Percentiles rank a stretch among this genome's conserved stretches.
phyloP scores from a whole-genome alignment of 2,888 invertebrate species.

The Eueremaeus valkanovi region DNA sequence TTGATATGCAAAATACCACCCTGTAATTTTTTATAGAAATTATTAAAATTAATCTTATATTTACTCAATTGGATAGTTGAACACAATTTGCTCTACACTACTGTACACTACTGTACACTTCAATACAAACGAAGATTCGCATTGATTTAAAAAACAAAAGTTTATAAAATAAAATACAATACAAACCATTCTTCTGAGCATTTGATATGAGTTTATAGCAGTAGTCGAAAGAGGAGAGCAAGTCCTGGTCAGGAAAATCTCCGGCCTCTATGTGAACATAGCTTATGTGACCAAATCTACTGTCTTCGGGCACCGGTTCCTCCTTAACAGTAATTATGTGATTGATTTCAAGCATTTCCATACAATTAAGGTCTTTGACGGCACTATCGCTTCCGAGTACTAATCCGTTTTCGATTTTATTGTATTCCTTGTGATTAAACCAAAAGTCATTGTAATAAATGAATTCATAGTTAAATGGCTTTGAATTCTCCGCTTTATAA shows the following conservation, averaged over 20 bases:
- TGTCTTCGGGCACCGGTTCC: neutral
- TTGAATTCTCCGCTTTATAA: neutral
- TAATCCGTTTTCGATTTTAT: slow-evolving; percentile 6
- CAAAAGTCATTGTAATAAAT: slow-evolving; percentile 15
- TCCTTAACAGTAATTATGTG: neutral
- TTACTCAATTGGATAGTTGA: too few relatives aligned
- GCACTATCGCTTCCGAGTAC: neutral
- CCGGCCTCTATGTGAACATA: slow-evolving; percentile 1
- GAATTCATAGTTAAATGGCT: neutral
- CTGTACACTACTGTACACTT: too few relatives aligned
- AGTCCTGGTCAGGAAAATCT: slow-evolving; percentile 20
- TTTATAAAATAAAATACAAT: neutral
- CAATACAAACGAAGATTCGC: too few relatives aligned
- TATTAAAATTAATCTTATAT: too few relatives aligned
- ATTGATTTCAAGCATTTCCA: neutral
- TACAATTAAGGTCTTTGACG: neutral
- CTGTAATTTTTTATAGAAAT: too few relatives aligned
- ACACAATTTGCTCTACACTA: too few relatives aligned
- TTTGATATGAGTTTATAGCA: neutral
- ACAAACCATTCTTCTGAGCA: neutral
- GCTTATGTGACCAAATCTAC: neutral
- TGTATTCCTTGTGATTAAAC: neutral
- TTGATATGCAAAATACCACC: too few relatives aligned
- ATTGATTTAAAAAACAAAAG: neutral
- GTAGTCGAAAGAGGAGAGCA: neutral